A percentile compares a stretch with the other conserved stretches of the same genome.
Conservation (phyloP, 1,140 invertebrate species). For the Drosophila elegans region DNA sequence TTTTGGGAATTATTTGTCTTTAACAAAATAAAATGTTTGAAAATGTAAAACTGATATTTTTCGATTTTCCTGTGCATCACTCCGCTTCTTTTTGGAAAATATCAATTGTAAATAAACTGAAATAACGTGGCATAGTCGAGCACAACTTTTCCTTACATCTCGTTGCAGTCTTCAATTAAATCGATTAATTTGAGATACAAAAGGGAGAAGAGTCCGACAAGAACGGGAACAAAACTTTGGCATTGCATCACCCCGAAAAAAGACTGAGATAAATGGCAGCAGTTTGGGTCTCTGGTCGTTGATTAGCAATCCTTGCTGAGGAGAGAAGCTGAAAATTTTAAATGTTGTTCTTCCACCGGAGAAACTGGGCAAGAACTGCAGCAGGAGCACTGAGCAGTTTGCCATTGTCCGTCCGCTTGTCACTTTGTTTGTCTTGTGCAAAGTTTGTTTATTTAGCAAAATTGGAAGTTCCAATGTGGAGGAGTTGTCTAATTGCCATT, state of each 20-base stretch:
- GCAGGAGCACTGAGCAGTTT: conserved; percentile 11
- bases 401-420: conserved; percentile 40
- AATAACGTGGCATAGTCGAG: conserved; percentile 47
- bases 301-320: conserved; percentile 44
- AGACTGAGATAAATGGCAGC: conserved; percentile 53
- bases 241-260: conserved; percentile 29
- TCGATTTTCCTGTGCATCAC: conserved; percentile 7
- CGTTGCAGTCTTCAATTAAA: conserved; percentile 71
- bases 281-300: conserved; percentile 39
- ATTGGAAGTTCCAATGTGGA: conserved; percentile 54
- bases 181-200: conserved; percentile 73
- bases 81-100: conserved; percentile 24
- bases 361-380: conserved; percentile 25
- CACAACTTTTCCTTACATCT: conserved; percentile 45
- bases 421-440: conserved; percentile 59
- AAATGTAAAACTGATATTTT: neutral
- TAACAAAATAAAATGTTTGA: neutral
- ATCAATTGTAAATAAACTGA: conserved; percentile 69
- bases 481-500: conserved; percentile 56
- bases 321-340: conserved; percentile 34
- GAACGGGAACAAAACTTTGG: conserved; percentile 31
- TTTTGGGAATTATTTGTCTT: no score
- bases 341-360: conserved; percentile 48
- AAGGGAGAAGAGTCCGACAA: conserved; percentile 17
- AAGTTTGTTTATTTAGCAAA: conserved; percentile 65